Evolutionary conservation across 2,113 vertebrate species (phyloP).

Genomic region (Lepidothrix coronata): DNA sequence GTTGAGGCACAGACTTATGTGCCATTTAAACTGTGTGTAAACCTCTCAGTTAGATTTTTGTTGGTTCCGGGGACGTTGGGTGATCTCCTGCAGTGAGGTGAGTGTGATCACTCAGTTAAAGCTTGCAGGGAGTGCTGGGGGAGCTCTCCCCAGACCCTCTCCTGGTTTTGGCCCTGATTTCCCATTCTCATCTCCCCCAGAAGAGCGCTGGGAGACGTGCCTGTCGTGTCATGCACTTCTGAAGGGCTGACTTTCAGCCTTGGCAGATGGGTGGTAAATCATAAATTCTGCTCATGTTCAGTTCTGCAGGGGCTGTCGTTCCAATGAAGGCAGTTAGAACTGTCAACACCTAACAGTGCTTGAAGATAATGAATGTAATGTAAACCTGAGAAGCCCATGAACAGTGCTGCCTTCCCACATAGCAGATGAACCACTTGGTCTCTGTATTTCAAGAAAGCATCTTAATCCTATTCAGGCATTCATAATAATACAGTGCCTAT

Average conservation of each 20-base stretch:
- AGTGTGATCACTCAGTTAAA: not conserved
- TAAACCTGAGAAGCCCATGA: not conserved
- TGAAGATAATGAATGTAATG: slow-evolving; percentile 36
- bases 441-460: not conserved
- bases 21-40: not conserved
- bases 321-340: slow-evolving; percentile 48
- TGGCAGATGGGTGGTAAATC: slow-evolving; percentile 13
- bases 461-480: not conserved
- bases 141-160: not conserved
- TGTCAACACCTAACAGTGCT: slow-evolving; percentile 40
- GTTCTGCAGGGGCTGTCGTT: not conserved
- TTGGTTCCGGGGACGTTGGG: not conserved
- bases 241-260: not conserved
- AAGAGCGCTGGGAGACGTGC: not conserved
- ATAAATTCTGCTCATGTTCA: not conserved
- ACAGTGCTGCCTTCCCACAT: not conserved
- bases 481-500: not conserved
- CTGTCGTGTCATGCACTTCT: fast-evolving
- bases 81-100: not conserved
- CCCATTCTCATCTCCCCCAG: not conserved
- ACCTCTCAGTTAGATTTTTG: not conserved
- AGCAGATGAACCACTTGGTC: not conserved
- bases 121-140: not conserved
- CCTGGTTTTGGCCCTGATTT: not conserved
- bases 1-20: not conserved